Evolutionary conservation across 2,888 invertebrate genomes (phyloP), one percentile per base, ranked within the genome.

Genomic region (Hermaeophaga mercurialis): DNA sequence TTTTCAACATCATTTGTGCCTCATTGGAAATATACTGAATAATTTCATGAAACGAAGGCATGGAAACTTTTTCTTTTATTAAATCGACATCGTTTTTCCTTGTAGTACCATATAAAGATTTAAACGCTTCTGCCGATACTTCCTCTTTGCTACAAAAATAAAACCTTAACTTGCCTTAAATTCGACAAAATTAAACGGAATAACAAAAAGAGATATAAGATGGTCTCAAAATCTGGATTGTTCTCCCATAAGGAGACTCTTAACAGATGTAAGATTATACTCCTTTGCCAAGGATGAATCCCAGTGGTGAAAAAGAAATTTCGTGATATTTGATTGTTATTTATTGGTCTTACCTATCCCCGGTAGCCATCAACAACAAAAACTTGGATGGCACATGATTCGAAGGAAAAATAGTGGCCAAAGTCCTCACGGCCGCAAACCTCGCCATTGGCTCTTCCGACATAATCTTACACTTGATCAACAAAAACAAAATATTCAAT

Each of bases 361-460:
- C 94, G 64, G 89, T 89, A 24, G 93, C 92, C 52, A 93, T 75
- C 12, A 96, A 80, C 49, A 96, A 78, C 7, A 94, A 79, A 73
- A 90, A 94, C 69, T 92, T 83, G 0, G 94, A 90, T 0, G 91
- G 89, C 0, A 91, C 86, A 75, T 92, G 91, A 69, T 90, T 84
- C 24, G 85, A 81, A 0, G 92, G 90, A 76, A 94, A 96, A 63
- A 94, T 89, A 5, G 85, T 85, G 2, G 89, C 86, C 0, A 92
- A 83, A 70, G 91, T 94, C 57, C 91, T 84, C 69, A 90, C 91
- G 2, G 92, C 90, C 31, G 91, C 88, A 77, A 91, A 89, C 55
- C 95, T 82, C 31, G 90, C 88, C 80, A 90, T 89, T 1, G 87
- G 81, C 67, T 93, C 88, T 12, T 89, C 87, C 28, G 86, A 84